Base-by-base conservation (phyloP, 2,888 invertebrate genomes). In the Lamellibrachia columna region DNA sequence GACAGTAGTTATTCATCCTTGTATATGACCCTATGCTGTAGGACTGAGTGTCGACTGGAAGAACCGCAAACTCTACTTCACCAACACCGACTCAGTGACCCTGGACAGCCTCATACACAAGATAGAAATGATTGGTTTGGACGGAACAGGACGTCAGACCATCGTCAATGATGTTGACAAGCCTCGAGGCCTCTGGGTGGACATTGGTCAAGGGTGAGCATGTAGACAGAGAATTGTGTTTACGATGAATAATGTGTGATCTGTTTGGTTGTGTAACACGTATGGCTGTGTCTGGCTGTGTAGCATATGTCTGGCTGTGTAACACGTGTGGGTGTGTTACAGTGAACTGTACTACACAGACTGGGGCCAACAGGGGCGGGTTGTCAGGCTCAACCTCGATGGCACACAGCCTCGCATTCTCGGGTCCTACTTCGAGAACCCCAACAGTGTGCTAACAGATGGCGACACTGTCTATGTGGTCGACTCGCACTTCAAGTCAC, bases 31-130 rank as follows among this genome's bases (percentile, higher is more conserved):
- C 75, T 75, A n/a, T 15, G 22, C 75, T 75, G 9, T 93, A 96
- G 96, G 95, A 93, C 92, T 96, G 92, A 94, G 95, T 0, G 93
- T 95, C 90, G 95, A 95, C 93, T 94, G 95, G 94, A 92, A 93
- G 90, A 94, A 94, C 40, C 93, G 95, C 28, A 93, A 94, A 28
- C 94, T 96, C 90, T 96, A 95, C 93, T 95, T 95, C 93, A 95
- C 95, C 90, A 96, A 95, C 94, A 93, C 94, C 93, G 95, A 95
- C 7, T 94, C 94, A 8, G 94, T 94, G 8, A 94, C 93, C 6
- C 92, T 94, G 53, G 95, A 95, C 92, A 95, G 95, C 1, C 94
- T 94, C 7, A 94, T 94, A 28, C 95, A 95, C 92, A 93, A 94
- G 7, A 94, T 95, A n/a, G 95, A 96, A 93, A 94, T 95, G 92